phyloP scores from a whole-genome alignment of 2,113 vertebrate species.

The Python bivittatus region DNA sequence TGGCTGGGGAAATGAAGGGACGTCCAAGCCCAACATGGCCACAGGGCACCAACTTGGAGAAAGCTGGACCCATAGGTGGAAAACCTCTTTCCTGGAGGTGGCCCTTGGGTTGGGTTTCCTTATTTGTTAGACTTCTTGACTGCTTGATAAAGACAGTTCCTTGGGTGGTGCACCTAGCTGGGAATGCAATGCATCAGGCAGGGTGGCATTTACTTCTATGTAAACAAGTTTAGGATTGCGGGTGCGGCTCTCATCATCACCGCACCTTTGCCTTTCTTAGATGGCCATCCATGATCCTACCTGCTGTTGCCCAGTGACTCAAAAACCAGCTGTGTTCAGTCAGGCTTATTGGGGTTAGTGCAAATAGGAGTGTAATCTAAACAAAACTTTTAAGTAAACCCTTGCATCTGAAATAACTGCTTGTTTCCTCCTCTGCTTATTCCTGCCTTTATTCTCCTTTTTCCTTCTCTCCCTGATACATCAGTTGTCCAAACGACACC shows the following conservation, averaged over 20 bases:
- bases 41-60: not conserved
- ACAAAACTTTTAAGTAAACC: not conserved
- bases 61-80: not conserved
- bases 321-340: not conserved
- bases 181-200: not conserved
- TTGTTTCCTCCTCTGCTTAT: not conserved
- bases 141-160: not conserved
- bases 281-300: not conserved
- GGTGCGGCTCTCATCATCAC: not conserved
- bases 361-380: not conserved
- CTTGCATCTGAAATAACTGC: not conserved
- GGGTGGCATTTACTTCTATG: not conserved
- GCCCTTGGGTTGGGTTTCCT: not conserved
- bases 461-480: not conserved
- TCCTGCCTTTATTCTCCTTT: not conserved
- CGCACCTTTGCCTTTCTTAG: not conserved
- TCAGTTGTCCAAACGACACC: not conserved
- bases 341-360: not conserved
- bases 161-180: not conserved
- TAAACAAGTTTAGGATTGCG: not conserved
- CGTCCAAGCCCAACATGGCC: too few relatives aligned
- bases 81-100: not conserved
- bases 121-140: not conserved
- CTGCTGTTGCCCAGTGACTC: not conserved
- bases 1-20: too few relatives aligned